Percentiles rank a stretch among this genome's conserved stretches.
phyloP scores from a whole-genome alignment of 2,888 invertebrate species.

The Agrochola litura region DNA sequence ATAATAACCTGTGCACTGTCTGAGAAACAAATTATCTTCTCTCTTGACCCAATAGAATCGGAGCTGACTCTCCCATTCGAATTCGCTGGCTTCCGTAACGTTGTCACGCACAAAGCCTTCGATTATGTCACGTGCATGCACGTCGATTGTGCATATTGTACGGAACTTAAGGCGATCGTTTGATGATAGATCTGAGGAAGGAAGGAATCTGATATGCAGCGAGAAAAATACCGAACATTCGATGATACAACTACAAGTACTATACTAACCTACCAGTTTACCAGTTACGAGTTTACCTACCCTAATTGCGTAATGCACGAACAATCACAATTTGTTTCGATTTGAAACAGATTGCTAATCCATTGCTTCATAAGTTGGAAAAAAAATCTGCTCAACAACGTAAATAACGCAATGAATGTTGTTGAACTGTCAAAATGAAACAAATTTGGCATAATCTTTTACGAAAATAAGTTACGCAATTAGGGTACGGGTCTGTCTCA shows the following conservation, averaged over 20 bases:
- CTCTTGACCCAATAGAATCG: constrained; percentile 97
- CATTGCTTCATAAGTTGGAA: too few species aligned
- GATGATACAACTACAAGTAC: neutral
- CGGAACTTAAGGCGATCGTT: constrained; percentile 97
- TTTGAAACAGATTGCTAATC: too few species aligned
- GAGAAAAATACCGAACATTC: neutral
- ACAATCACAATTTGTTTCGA: too few species aligned
- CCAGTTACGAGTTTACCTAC: too few species aligned
- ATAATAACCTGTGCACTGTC: constrained; percentile 94
- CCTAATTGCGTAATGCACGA: too few species aligned
- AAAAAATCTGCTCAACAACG: too few species aligned
- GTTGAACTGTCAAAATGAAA: too few species aligned
- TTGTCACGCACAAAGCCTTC: constrained; percentile 95
- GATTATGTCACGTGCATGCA: constrained; percentile 97
- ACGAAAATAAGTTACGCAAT: too few species aligned
- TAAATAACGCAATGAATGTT: too few species aligned
- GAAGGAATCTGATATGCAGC: neutral
- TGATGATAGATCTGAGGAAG: constrained; percentile 90
- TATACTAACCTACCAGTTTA: neutral
- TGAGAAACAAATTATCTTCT: constrained; percentile 94
- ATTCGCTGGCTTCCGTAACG: constrained; percentile 95
- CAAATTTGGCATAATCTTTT: too few species aligned
- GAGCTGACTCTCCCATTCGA: constrained; percentile 98
- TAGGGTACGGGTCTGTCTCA: neutral
- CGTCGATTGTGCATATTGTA: constrained; percentile 97